Evolutionary conservation across 1,140 invertebrate species (phyloP).

Genomic region (Trachymyrmex cornetzi): DNA sequence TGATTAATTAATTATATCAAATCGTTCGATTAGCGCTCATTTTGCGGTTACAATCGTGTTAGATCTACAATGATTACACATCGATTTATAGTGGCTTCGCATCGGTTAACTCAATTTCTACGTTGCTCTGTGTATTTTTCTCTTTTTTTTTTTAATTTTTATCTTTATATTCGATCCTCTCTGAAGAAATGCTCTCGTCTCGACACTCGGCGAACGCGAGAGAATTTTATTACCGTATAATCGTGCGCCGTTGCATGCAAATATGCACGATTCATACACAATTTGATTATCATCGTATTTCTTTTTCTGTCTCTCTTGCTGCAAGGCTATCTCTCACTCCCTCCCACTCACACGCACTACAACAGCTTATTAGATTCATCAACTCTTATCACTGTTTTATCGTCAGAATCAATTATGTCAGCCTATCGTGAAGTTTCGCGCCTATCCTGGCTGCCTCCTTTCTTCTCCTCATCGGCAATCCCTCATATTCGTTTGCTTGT

Average conservation of each 20-base stretch:
- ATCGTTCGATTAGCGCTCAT: slow-evolving; percentile 10
- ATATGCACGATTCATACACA: slow-evolving; percentile 35
- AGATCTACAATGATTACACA: slow-evolving; percentile 41
- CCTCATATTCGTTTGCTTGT: slow-evolving; percentile 70
- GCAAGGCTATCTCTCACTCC: slow-evolving; percentile 65
- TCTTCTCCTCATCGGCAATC: slow-evolving; percentile 24
- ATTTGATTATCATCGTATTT: slow-evolving; percentile 75
- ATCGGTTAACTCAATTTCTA: slow-evolving; percentile 33
- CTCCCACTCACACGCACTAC: slow-evolving; percentile 37
- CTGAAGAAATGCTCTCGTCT: not conserved
- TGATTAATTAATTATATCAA: slow-evolving; percentile 27
- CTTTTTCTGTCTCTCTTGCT: slow-evolving; percentile 56
- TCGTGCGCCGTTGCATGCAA: slow-evolving; percentile 42
- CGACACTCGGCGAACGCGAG: slow-evolving; percentile 3
- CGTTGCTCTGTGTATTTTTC: not conserved
- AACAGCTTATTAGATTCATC: slow-evolving; percentile 56
- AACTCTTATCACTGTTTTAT: slow-evolving; percentile 58
- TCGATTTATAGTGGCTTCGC: slow-evolving; percentile 22
- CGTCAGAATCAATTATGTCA: slow-evolving; percentile 51
- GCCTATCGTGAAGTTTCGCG: slow-evolving; percentile 41
- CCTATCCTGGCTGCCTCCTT: slow-evolving; percentile 30
- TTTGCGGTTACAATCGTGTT: slow-evolving; percentile 32
- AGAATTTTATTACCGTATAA: slow-evolving; percentile 10
- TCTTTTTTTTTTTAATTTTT: slow-evolving; percentile 5
- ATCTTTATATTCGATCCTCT: not conserved